Base-by-base conservation (phyloP, 2,888 invertebrate genomes). In the Drosophila parthenogenetica region DNA sequence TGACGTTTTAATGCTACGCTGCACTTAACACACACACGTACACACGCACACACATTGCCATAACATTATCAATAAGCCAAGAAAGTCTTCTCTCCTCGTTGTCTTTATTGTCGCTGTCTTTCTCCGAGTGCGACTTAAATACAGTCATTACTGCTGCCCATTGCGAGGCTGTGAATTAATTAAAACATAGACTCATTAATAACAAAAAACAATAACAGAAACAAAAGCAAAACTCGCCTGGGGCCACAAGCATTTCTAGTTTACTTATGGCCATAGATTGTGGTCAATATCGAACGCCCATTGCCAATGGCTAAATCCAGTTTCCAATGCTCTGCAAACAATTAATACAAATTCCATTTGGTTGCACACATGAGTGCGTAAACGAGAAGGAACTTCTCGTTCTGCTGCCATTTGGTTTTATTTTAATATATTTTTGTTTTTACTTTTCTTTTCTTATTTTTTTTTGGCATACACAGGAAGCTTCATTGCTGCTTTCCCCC, bases 1-100 rank as follows among this genome's bases (percentile, higher is more conserved):
- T 90, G 90, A 79, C 79, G 75, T 75, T 82, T 82, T 80, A 82
- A 82, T 85, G 86, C 62, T 69, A 48, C 75, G 76, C 75, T 51
- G 61, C 76, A 76, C 79, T 73, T 74, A 66, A 54, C 60, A 61
- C 39, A 51, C 50, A 59, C 59, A 66, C 45, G 43, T 40, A 43
- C 54, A 54, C 8, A 29, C 8, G 29, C 29, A 29, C 29, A 29
- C 10, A 39, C 48, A 40, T 49, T 13, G 45, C 32, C 58, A 58
- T 64, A 35, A 54, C 59, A 59, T 72, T 83, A 80, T 85, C 79
- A 85, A 82, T 85, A 70, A 78, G 67, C 62, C 70, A 74, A 54
- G 51, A 43, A 48, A 72, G 68, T 58, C 60, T 50, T 64, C 57
- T 32, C 29, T 55, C 43, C 60, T 57, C 57, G 55, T 43, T 13